Evolutionary conservation across 2,888 invertebrate genomes (phyloP), one percentile per base, ranked within the genome.

Genomic region (Dolichopus griseipennis): DNA sequence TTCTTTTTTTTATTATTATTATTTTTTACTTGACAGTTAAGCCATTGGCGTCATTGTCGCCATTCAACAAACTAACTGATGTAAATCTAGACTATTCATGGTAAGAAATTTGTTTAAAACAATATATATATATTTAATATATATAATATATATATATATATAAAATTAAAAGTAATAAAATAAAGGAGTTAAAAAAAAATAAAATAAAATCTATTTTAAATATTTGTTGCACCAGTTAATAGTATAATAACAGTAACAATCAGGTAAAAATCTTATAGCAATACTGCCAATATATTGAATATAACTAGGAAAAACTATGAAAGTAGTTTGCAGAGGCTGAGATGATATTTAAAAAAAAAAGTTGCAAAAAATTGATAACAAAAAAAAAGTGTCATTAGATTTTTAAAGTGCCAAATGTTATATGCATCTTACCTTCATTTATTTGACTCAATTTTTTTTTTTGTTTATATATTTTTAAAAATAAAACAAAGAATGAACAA

Each of bases 21-120:
- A n/a, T 41, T 2, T 41, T 41, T 41, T 4, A 5, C 27, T 41
- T 41, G 41, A 41, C 41, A 41, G 41, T 52, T 15, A 52, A 52
- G n/a, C 52, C 15, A 52, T 52, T 52, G 52, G 52, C 52, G 52
- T 52, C 52, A 52, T 52, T 52, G 52, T 52, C 52, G 52, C 52
- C 52, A 52, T 52, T 52, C 52, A 52, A 52, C 6, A 52, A 52
- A 52, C 15, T 52, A 8, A 52, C 52, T 52, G 15, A 18, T 52
- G 15, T n/a, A 52, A 52, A 52, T 52, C 52, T 52, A 52, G 52
- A 52, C 52, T 18, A 52, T 52, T 52, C 37, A 52, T 12, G 15
- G 15, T 52, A 18, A n/a, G 52, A 18, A 52, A 52, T 52, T 52
- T 52, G 52, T 52, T 52, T 52, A 18, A 18, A 52, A n/a, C 2